Evolutionary conservation across 2,888 invertebrate species (phyloP).

Genomic region (Standfussiana lucernea): DNA sequence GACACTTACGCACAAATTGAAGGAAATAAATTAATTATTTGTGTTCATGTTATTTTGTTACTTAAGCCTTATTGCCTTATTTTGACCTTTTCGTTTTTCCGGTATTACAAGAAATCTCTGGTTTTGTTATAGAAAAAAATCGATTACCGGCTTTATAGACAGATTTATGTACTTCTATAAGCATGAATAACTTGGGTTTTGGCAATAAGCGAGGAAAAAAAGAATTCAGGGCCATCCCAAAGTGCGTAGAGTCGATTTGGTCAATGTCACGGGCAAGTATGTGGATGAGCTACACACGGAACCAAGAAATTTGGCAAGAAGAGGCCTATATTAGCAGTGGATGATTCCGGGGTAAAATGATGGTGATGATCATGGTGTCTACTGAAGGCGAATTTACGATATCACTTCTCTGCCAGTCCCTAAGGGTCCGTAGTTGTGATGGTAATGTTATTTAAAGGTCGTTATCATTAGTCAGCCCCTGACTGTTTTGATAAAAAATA

Average conservation of each 20-base stretch:
- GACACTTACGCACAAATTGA: neutral
- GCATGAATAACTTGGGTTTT: neutral
- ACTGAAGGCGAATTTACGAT: neutral
- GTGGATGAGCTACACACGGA: neutral
- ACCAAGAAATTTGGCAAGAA: neutral
- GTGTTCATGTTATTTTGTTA: neutral
- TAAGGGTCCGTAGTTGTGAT: slow-evolving; percentile 5
- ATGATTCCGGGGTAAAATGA: neutral
- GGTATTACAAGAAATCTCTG: neutral
- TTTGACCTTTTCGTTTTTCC: neutral
- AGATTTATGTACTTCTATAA: neutral
- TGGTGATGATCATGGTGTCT: neutral
- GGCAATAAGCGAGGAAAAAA: neutral
- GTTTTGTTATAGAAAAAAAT: neutral
- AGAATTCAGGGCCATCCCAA: neutral
- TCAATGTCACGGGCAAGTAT: neutral
- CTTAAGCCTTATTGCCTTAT: neutral
- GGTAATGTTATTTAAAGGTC: slow-evolving; percentile 14
- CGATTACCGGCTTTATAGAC: neutral
- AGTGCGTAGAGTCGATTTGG: neutral
- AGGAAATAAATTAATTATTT: neutral
- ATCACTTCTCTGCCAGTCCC: neutral
- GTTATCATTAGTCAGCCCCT: slow-evolving; percentile 27
- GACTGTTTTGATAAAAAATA: slow-evolving; percentile 40
- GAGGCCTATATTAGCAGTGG: neutral